phyloP scores from a whole-genome alignment of 2,888 invertebrate genomes.

The Chalcosyrphus nemorum region DNA sequence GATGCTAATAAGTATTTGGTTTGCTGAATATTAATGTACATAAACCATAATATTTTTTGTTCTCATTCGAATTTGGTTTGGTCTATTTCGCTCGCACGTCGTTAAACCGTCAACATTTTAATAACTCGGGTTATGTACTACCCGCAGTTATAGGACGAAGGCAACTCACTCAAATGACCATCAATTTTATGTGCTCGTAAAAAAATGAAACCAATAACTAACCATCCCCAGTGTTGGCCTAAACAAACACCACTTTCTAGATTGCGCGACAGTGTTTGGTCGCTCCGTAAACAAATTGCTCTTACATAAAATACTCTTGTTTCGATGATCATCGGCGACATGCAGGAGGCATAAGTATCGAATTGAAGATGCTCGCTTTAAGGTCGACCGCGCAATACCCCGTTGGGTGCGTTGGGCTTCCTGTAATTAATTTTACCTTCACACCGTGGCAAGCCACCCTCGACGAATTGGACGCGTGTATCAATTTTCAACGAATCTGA shows the following conservation, averaged over 20 bases:
- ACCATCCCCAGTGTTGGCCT: neutral
- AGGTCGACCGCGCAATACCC: constrained; percentile 30
- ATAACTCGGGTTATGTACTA: constrained; percentile 63
- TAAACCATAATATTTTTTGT: constrained; percentile 64
- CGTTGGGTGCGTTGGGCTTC: constrained; percentile 38
- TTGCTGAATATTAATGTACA: constrained; percentile 71
- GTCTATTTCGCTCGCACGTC: constrained; percentile 45
- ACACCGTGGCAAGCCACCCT: constrained; percentile 69
- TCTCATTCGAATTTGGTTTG: constrained; percentile 19
- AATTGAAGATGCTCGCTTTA: constrained; percentile 23
- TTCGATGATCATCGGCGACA: neutral
- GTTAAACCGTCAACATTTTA: constrained; percentile 69
- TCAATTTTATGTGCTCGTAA: constrained; percentile 68
- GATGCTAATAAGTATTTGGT: constrained; percentile 71
- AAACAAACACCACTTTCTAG: constrained; percentile 48
- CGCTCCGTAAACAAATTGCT: constrained; percentile 52
- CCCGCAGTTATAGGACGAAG: constrained; percentile 55
- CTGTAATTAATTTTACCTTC: constrained; percentile 72
- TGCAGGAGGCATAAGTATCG: neutral
- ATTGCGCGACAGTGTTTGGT: constrained; percentile 47
- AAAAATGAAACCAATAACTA: constrained; percentile 64
- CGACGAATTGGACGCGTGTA: constrained; percentile 73
- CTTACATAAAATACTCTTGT: constrained; percentile 39
- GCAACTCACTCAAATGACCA: constrained; percentile 69
- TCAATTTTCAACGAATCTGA: constrained; percentile 65